A percentile compares a stretch with the other conserved stretches of the same genome.
phyloP scores from a whole-genome alignment of 92 coral and sea anemone genomes.

The Chrysogorgia sp. region DNA sequence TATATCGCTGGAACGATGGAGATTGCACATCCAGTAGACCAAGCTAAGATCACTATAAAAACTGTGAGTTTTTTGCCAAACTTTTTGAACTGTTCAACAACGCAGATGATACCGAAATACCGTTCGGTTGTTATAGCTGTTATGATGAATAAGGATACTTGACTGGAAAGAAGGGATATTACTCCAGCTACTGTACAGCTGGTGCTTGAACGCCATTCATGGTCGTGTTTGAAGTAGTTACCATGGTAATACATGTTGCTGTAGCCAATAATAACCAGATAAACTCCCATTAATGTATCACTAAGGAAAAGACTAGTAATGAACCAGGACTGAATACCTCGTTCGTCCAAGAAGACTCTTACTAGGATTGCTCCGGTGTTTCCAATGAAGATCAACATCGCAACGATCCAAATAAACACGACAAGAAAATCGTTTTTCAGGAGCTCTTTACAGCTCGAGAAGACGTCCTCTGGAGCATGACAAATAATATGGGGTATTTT shows the following conservation, averaged over 20 bases:
- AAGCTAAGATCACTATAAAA: constrained; percentile 4
- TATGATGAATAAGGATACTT: constrained; percentile 21
- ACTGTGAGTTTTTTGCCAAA: neutral
- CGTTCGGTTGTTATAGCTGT: constrained; percentile 2
- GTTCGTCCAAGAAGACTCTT: neutral
- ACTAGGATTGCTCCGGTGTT: neutral
- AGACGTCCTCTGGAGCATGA: neutral
- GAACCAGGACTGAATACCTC: neutral
- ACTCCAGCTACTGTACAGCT: constrained; percentile 30
- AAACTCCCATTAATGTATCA: constrained; percentile 16
- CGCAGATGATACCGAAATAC: neutral
- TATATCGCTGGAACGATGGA: constrained; percentile 6
- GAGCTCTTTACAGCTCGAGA: constrained; percentile 26
- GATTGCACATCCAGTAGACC: neutral
- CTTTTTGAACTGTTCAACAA: neutral
- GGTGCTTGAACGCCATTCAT: constrained; percentile 21
- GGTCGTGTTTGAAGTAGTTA: constrained; percentile 10
- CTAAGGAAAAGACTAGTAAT: constrained; percentile 4
- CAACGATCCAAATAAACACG: constrained; percentile 29
- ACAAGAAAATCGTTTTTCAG: constrained; percentile 18
- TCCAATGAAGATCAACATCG: neutral
- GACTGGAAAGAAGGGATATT: constrained; percentile 15
- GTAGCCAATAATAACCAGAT: constrained; percentile 23
- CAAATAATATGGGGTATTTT: neutral
- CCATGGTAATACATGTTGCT: neutral